These are phyloP conservation scores for Exephanes ischioxanthus DNA, from an alignment of 2,888 invertebrate genomes.

Conservation along the genomic window DNA sequence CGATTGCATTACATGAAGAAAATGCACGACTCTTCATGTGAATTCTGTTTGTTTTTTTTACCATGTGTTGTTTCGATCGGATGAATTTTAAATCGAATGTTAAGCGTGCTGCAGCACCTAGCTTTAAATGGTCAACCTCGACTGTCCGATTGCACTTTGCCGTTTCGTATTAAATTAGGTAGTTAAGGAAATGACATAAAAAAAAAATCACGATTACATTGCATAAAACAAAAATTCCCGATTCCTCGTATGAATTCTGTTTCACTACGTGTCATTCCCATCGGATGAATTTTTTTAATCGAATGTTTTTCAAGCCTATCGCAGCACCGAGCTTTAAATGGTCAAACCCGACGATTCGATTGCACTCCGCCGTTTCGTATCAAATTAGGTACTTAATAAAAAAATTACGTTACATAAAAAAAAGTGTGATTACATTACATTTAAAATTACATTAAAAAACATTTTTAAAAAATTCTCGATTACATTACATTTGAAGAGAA, in stretches of 20 bases:
- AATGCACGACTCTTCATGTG: not conserved
- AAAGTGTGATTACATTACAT: too few species aligned
- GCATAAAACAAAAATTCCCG: too few species aligned
- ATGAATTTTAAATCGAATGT: too few species aligned
- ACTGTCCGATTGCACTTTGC: constrained; percentile 11
- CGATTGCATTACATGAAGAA: too few species aligned
- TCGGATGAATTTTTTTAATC: too few species aligned
- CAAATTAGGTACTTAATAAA: constrained; percentile 77
- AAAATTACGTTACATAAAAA: too few species aligned
- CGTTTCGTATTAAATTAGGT: constrained; percentile 73
- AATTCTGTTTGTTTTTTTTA: not conserved
- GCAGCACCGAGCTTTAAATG: not conserved
- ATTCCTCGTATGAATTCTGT: not conserved
- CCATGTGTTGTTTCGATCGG: too few species aligned
- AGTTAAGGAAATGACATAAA: constrained; percentile 63
- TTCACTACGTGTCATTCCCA: not conserved
- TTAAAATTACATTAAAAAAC: too few species aligned
- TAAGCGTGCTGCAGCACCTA: too few species aligned
- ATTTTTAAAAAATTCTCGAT: constrained; percentile 62
- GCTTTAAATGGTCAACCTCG: too few species aligned
- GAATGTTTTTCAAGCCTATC: not conserved
- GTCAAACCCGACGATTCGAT: constrained; percentile 4
- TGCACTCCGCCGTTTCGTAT: constrained; percentile 21
- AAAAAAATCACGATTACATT: too few species aligned
- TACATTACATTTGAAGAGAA: too few species aligned